Evolutionary conservation across 37 sponge, comb jelly and placozoan species (phyloP), one percentile per base, ranked within the genome.

Genomic region (Beroe forskalii): DNA sequence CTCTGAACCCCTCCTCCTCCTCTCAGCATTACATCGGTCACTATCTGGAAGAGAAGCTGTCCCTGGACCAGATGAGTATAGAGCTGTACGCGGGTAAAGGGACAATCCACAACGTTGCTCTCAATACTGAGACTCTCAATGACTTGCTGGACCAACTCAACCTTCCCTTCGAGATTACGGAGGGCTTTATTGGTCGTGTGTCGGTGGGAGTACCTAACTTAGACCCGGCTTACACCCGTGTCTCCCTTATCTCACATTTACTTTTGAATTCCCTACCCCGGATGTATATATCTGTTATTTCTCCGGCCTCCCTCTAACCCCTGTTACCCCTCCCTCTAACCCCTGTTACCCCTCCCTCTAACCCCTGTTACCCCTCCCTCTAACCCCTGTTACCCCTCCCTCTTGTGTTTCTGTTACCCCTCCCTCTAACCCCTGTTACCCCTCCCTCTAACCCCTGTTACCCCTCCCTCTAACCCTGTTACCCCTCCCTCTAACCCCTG

Each of bases 61-160:
- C 89, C n/a, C 61, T 97, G 60, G 93, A 97, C 6, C 96, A 95
- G 89, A 93, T 97, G 43, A 94, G 92, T 40, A 86, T 97, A 33
- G 95, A 97, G 67, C 89, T 97, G 41, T 95, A 93, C 76, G 94
- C 94, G 91, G 97, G 97, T 43, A 95, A 90, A 44, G 95, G 95
- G 17, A 93, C 95, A 23, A 92, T 97, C 41, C 60, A 63, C 25
- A 93, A 97, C 64, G 93, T 97, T 0, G 95, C 92, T 9, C 91
- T 97, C 38, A 94, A 94, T 67, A 94, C 92, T 31, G 95, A 97
- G 95, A 93, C 94, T 32, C 67, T 97, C 24, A 97, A 97, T 75
- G 94, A 92, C 12, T 62, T 83, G 27, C 93, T 97, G 67, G 92
- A 69, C 3, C 72, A 69, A 37, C 72, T 92, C 9, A 90, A 91